Evolutionary conservation across 2,113 vertebrate species (phyloP).

Genomic region (Percina caprodes): DNA sequence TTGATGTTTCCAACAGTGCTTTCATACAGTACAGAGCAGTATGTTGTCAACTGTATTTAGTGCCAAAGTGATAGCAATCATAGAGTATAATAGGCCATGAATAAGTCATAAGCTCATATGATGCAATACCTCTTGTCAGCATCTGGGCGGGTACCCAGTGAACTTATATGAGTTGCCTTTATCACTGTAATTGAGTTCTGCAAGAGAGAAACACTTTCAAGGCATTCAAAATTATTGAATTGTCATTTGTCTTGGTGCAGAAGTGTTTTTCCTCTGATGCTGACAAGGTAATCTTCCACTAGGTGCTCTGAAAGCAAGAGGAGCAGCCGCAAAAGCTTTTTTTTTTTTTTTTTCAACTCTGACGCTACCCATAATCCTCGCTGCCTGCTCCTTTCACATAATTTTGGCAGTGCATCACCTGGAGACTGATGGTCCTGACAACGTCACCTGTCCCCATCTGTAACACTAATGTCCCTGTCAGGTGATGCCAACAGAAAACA

Average conservation of each 20-base stretch:
- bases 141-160: conserved; percentile 54
- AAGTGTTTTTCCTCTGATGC: conserved; percentile 64
- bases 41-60: conserved; percentile 63
- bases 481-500: conserved; percentile 74
- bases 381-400: conserved; percentile 59
- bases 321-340: conserved; percentile 32
- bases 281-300: conserved; percentile 71
- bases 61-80: conserved; percentile 66
- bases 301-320: conserved; percentile 42
- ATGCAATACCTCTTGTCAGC: conserved; percentile 63
- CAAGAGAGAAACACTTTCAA: conserved; percentile 58
- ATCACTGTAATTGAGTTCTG: conserved; percentile 75
- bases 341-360: neutral
- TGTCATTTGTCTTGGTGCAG: conserved; percentile 64
- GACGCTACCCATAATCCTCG: conserved; percentile 59
- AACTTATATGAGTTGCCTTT: conserved; percentile 66
- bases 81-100: conserved; percentile 71
- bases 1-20: conserved; percentile 42
- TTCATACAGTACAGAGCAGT: conserved; percentile 32
- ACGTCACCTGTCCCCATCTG: conserved; percentile 82
- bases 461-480: conserved; percentile 82
- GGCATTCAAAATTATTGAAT: conserved; percentile 68
- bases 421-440: conserved; percentile 77
- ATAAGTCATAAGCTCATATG: conserved; percentile 68
- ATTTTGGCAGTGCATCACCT: conserved; percentile 68